phyloP scores from a whole-genome alignment of 2,888 invertebrate species.

The Phrixothrix hirtus region DNA sequence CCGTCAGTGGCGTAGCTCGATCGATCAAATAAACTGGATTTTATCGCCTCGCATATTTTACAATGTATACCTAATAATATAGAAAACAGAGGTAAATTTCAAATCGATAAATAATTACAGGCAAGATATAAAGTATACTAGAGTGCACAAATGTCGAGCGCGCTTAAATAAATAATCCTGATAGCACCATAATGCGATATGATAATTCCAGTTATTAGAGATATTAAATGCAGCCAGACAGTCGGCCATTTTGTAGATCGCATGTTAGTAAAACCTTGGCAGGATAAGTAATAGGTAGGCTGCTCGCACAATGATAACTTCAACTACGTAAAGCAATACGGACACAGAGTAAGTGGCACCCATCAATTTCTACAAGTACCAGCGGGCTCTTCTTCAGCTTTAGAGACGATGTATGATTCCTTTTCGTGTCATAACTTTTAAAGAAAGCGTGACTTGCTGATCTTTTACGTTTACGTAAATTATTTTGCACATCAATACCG shows the following conservation, averaged over 20 bases:
- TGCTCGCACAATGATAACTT: slow-evolving; percentile 43
- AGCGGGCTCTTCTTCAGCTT: slow-evolving; percentile 7
- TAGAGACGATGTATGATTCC: not conserved
- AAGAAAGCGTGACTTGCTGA: slow-evolving; percentile 23
- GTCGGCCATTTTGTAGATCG: slow-evolving; percentile 40
- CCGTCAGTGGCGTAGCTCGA: not conserved
- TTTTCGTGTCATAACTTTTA: slow-evolving; percentile 6
- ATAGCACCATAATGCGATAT: slow-evolving; percentile 43
- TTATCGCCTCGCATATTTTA: too few relatives aligned
- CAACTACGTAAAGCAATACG: slow-evolving; percentile 34
- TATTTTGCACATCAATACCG: slow-evolving; percentile 22
- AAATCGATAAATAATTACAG: slow-evolving; percentile 34
- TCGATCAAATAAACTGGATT: not conserved
- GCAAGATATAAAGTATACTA: slow-evolving; percentile 29
- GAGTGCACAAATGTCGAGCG: slow-evolving; percentile 40
- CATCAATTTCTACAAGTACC: slow-evolving; percentile 21
- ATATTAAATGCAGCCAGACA: slow-evolving; percentile 42
- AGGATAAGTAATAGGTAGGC: slow-evolving; percentile 43
- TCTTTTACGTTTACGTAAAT: slow-evolving; percentile 4
- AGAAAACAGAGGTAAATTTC: slow-evolving; percentile 17
- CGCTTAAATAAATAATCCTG: slow-evolving; percentile 45
- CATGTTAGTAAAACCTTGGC: slow-evolving; percentile 41
- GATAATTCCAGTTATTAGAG: slow-evolving; percentile 45
- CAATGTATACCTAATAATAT: slow-evolving; percentile 4
- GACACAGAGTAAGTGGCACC: slow-evolving; percentile 28